phyloP scores from a whole-genome alignment of 2,888 invertebrate genomes.

The Horisme vitalbata region DNA sequence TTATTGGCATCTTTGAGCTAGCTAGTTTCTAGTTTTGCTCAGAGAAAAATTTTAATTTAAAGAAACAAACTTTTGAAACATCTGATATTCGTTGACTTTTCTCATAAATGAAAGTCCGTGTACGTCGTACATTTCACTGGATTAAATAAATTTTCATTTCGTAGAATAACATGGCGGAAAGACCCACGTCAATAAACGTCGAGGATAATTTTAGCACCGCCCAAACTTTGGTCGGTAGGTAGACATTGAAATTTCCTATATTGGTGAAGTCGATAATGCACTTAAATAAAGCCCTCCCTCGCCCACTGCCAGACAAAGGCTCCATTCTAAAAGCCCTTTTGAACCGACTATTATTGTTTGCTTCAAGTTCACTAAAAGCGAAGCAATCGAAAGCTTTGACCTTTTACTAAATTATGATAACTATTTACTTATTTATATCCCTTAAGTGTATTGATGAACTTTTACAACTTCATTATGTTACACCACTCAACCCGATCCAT shows the following conservation, averaged over 20 bases:
- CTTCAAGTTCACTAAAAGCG: slow-evolving; percentile 60
- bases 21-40: too few relatives aligned
- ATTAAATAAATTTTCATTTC: slow-evolving; percentile 5
- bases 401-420: slow-evolving; percentile 30
- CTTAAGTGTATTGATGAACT: too few relatives aligned
- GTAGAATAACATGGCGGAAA: slow-evolving; percentile 2
- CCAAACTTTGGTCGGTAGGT: slow-evolving; percentile 8
- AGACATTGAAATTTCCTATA: slow-evolving; percentile 18
- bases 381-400: slow-evolving; percentile 54
- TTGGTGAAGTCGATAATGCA: slow-evolving; percentile 49
- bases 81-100: too few relatives aligned
- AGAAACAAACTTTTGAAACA: too few relatives aligned
- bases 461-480: too few relatives aligned
- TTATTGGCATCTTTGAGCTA: too few relatives aligned
- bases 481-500: too few relatives aligned
- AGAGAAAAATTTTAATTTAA: too few relatives aligned
- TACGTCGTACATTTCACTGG: not conserved
- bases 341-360: slow-evolving; percentile 64
- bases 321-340: slow-evolving; percentile 67
- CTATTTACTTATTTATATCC: too few relatives aligned
- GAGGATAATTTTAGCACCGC: slow-evolving; percentile 2
- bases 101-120: too few relatives aligned
- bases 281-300: slow-evolving; percentile 46
- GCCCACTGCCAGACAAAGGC: slow-evolving; percentile 58
- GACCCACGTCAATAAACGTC: slow-evolving; percentile 17